Base-by-base conservation (phyloP, 1,140 invertebrate genomes). In the Scylla paramamosain region DNA sequence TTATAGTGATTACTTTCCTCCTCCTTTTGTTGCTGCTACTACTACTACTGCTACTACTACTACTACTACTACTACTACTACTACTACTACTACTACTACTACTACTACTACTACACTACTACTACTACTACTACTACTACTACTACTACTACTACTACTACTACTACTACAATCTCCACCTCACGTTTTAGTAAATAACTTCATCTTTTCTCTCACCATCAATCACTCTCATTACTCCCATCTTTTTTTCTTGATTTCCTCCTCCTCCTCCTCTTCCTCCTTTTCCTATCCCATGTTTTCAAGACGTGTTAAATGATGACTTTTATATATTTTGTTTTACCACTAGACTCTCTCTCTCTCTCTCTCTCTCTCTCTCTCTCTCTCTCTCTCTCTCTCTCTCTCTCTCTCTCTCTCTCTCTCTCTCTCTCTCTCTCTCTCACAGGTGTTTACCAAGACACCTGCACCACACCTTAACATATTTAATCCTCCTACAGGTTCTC, bases 321-420 rank as follows among this genome's bases (percentile, higher is more conserved):
- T 39, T 39, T 39, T 39, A 39, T 39, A 39, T 39, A 39, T 2
- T 39, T 39, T 39, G n/a, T n/a, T n/a, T n/a, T n/a, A n/a, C n/a
- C n/a, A n/a, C n/a, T n/a, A n/a, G 1, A 39, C 52, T 59, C 52
- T 59, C 52, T 59, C 52, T 59, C 52, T 59, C 52, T 59, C 31
- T 31, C 86, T 31, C 86, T 31, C 86, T 88, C 86, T 88, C 86
- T 88, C 86, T 29, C 31, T 88, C 86, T 88, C 86, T 88, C 86
- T 88, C 86, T 88, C 86, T 88, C 86, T 88, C 86, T 88, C 86
- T 88, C 86, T 88, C 86, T 88, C 86, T 88, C 86, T 88, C 86
- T 88, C 86, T 88, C 31, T 29, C 31, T 88, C 45, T 88, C 31
- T 31, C 20, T 46, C 29, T 88, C 32, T 46, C 32, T 32, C 86